A percentile compares a stretch with the other conserved stretches of the same genome.
Evolutionary conservation across 2,113 vertebrate genomes (phyloP).

Genomic region (Vulpes ferrilata): DNA sequence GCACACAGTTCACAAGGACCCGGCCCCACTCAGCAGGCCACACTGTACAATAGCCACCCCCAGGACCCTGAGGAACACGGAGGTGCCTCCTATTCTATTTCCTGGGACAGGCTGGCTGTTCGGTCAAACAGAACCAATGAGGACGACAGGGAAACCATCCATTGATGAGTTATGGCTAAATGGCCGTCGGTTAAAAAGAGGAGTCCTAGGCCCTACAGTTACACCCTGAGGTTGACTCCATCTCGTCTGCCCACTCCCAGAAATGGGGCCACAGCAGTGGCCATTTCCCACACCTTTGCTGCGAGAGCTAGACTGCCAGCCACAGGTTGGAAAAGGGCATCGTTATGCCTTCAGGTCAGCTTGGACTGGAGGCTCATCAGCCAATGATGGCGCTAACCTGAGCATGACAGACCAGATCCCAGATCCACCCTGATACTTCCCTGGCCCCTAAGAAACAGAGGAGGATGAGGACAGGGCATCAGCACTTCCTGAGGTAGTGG

Average conservation of each 20-base stretch:
- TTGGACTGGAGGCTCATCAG: slow-evolving; percentile 14
- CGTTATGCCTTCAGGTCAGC: neutral
- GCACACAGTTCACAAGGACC: neutral
- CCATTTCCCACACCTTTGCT: neutral
- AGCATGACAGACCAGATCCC: neutral
- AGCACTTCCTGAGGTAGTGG: neutral
- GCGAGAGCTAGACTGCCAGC: neutral
- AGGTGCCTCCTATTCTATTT: neutral
- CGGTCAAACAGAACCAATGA: neutral
- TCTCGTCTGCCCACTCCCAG: neutral
- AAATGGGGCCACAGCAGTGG: neutral
- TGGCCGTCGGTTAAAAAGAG: slow-evolving; percentile 1
- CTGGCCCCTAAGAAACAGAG: neutral
- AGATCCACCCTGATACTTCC: neutral
- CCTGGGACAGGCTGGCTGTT: neutral
- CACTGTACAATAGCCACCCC: neutral
- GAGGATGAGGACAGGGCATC: neutral
- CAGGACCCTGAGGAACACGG: neutral
- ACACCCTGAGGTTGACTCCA: neutral
- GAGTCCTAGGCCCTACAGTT: neutral
- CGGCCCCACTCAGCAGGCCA: neutral
- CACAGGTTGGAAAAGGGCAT: neutral
- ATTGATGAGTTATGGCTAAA: neutral
- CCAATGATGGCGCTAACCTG: neutral
- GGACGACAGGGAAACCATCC: neutral